phyloP scores from a whole-genome alignment of 2,888 invertebrate genomes.

The Thera obeliscata region DNA sequence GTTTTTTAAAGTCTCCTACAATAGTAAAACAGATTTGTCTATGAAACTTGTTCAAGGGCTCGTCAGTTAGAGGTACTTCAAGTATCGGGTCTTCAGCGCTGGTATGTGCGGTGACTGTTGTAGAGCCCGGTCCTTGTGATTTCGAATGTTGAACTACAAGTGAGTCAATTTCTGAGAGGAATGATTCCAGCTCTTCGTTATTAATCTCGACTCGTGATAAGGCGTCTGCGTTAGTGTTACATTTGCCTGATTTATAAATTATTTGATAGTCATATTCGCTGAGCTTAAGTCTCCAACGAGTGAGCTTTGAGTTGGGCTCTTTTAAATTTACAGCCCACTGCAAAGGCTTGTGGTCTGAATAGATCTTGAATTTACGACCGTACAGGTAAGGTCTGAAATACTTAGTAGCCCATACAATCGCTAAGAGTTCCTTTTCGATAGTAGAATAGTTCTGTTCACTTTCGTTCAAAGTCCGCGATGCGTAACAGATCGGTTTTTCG shows the following conservation, averaged over 20 bases:
- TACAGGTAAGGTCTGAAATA: slow-evolving; percentile 52
- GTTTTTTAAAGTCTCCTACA: slow-evolving; percentile 37
- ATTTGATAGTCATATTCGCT: slow-evolving; percentile 40
- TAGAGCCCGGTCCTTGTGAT: slow-evolving; percentile 22
- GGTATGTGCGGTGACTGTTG: slow-evolving; percentile 35
- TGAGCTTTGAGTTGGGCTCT: slow-evolving; percentile 39
- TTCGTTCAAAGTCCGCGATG: slow-evolving; percentile 47
- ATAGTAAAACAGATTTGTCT: slow-evolving; percentile 38
- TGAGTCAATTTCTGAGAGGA: slow-evolving; percentile 18
- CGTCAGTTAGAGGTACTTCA: slow-evolving; percentile 40
- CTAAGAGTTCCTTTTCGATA: slow-evolving; percentile 53
- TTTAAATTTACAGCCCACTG: slow-evolving; percentile 15
- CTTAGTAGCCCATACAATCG: slow-evolving; percentile 35
- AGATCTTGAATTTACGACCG: slow-evolving; percentile 53
- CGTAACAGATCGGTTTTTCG: slow-evolving; percentile 34
- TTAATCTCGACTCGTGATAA: slow-evolving; percentile 37
- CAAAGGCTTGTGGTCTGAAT: slow-evolving; percentile 57
- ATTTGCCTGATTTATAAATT: slow-evolving; percentile 45
- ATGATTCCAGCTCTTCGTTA: slow-evolving; percentile 35
- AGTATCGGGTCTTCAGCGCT: slow-evolving; percentile 39
- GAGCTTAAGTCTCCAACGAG: slow-evolving; percentile 42
- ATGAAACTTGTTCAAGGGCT: slow-evolving; percentile 40
- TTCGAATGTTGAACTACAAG: slow-evolving; percentile 36
- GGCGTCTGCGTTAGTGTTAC: slow-evolving; percentile 26
- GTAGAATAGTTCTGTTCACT: slow-evolving; percentile 41